Percentiles rank a stretch among this genome's conserved stretches.
Conservation (phyloP, 2,888 invertebrate species). For the Congeria kusceri region DNA sequence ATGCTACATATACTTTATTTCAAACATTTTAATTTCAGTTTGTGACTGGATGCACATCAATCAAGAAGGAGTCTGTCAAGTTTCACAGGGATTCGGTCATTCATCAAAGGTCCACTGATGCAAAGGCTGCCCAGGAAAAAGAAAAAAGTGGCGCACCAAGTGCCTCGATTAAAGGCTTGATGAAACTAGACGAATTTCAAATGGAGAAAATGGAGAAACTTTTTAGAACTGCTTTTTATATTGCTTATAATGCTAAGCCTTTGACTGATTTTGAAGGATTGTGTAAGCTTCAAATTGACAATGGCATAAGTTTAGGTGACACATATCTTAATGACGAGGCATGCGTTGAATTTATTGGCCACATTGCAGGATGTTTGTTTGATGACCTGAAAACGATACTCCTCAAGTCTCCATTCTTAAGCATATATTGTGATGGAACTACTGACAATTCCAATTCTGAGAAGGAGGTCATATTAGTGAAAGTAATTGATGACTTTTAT, state of each 20-base stretch:
- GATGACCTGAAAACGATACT: neutral
- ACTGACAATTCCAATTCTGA: neutral
- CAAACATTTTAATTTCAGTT: neutral
- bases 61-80: constrained; percentile 6
- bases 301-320: constrained; percentile 4
- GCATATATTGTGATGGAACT: neutral
- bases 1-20: too few relatives aligned
- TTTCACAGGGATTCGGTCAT: constrained; percentile 1
- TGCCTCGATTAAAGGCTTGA: neutral
- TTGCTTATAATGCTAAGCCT: constrained; percentile 1
- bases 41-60: neutral
- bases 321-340: constrained; percentile 4
- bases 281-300: too few relatives aligned
- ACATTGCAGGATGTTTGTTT: constrained; percentile 2
- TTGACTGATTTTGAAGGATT: neutral
- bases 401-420: neutral
- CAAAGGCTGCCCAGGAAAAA: neutral
- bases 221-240: constrained; percentile 5
- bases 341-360: neutral
- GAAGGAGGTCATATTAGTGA: neutral
- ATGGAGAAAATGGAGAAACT: neutral
- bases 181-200: neutral
- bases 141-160: neutral
- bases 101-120: constrained; percentile 2
- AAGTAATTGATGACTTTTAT: constrained; percentile 24